Evolutionary conservation across 2,888 invertebrate genomes (phyloP).

Genomic region (Eupithecia abbreviata): DNA sequence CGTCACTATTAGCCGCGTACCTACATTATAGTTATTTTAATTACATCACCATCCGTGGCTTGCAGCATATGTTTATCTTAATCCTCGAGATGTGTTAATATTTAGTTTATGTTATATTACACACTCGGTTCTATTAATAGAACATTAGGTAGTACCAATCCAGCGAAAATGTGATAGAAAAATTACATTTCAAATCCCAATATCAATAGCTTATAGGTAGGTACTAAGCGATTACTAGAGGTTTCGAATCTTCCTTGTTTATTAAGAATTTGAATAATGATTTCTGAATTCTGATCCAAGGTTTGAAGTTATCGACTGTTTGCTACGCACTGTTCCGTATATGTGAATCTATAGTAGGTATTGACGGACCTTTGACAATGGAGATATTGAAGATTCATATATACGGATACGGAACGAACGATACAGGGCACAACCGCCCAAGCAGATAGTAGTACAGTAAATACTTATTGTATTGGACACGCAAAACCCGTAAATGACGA

Average conservation of each 20-base stretch:
- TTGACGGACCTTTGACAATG: too few species aligned
- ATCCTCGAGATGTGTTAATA: constrained; percentile 8
- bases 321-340: not conserved
- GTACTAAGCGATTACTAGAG: not conserved
- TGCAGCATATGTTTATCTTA: constrained; percentile 16
- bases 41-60: constrained; percentile 14
- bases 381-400: not conserved
- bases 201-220: not conserved
- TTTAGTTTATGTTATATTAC: not conserved
- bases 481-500: not conserved
- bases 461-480: not conserved
- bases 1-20: constrained; percentile 13
- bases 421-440: not conserved
- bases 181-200: not conserved
- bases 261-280: not conserved
- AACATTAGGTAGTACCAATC: not conserved
- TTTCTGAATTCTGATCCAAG: not conserved
- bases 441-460: not conserved
- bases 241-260: not conserved
- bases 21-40: constrained; percentile 17
- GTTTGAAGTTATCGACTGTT: not conserved
- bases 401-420: not conserved
- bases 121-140: not conserved
- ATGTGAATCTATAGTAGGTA: not conserved
- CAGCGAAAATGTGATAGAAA: not conserved